phyloP scores from a whole-genome alignment of 2,888 invertebrate genomes.

The Netelia fuscicornis region DNA sequence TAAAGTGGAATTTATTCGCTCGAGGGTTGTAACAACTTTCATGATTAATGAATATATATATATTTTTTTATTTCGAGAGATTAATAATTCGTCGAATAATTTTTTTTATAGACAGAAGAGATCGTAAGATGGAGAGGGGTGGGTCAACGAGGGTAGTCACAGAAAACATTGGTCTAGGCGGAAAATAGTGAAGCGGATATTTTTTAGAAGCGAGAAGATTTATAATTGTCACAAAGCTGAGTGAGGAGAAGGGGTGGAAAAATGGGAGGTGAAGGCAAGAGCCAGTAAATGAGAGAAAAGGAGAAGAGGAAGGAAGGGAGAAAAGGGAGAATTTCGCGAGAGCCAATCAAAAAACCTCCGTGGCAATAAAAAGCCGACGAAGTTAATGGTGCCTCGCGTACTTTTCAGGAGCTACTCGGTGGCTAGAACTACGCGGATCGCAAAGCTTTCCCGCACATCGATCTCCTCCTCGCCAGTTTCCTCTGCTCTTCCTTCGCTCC shows the following conservation, averaged over 20 bases:
- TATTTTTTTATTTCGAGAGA: too few species aligned
- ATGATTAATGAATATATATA: too few species aligned
- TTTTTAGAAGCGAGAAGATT: constrained; percentile 50
- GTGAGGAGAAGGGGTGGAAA: background rate
- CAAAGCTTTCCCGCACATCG: constrained; percentile 63
- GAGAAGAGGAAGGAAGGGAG: constrained; percentile 22
- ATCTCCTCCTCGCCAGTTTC: constrained; percentile 45
- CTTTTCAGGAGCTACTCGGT: constrained; percentile 54
- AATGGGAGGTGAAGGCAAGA: constrained; percentile 7
- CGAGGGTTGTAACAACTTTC: background rate
- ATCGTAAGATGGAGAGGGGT: too few species aligned
- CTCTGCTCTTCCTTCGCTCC: constrained; percentile 20
- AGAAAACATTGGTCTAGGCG: background rate
- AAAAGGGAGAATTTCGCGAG: constrained; percentile 50
- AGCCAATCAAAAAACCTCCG: constrained; percentile 63
- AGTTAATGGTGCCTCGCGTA: constrained; percentile 71
- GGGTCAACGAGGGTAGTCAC: background rate
- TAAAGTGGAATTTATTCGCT: background rate
- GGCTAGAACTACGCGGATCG: constrained; percentile 44
- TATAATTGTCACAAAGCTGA: constrained; percentile 65
- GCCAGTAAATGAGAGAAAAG: constrained; percentile 18
- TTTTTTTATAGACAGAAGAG: too few species aligned
- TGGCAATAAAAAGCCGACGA: constrained; percentile 70
- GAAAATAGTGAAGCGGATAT: constrained; percentile 23
- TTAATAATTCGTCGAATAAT: too few species aligned